Percentiles rank a stretch among this genome's conserved stretches.
Conservation (phyloP, 2,113 vertebrate species). For the Capra hircus region DNA sequence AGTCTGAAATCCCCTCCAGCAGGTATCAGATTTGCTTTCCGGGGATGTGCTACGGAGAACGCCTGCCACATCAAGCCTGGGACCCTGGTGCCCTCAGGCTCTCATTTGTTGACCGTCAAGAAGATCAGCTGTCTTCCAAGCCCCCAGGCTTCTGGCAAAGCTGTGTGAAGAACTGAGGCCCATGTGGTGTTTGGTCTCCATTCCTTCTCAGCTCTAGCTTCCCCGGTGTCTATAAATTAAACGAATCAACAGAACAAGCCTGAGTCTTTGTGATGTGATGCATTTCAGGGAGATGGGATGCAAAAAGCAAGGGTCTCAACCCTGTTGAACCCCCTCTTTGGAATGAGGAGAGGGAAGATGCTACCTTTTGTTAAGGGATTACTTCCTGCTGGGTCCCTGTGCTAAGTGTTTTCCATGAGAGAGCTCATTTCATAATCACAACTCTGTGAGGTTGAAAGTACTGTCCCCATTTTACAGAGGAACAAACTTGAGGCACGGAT, state of each 20-base stretch:
- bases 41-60: slow-evolving; percentile 57
- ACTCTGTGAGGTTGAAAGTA: neutral
- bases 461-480: neutral
- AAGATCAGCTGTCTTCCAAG: slow-evolving; percentile 49
- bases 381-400: neutral
- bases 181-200: neutral
- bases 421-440: neutral
- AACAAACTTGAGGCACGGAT: neutral
- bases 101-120: slow-evolving; percentile 51
- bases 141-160: neutral
- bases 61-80: slow-evolving; percentile 42
- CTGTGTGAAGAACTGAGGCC: neutral
- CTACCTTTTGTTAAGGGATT: neutral
- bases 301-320: neutral
- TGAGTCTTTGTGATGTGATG: neutral
- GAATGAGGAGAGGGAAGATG: neutral
- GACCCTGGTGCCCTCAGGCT: slow-evolving; percentile 48
- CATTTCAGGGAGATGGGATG: neutral
- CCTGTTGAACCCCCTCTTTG: neutral
- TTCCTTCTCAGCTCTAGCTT: neutral
- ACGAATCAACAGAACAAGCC: neutral
- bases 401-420: neutral
- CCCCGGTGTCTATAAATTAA: slow-evolving; percentile 15
- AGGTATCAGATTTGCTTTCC: slow-evolving; percentile 66
- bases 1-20: neutral